These are phyloP conservation scores for Microtus oregoni DNA, from an alignment of 2,113 vertebrate genomes.

Conservation along the genomic window DNA sequence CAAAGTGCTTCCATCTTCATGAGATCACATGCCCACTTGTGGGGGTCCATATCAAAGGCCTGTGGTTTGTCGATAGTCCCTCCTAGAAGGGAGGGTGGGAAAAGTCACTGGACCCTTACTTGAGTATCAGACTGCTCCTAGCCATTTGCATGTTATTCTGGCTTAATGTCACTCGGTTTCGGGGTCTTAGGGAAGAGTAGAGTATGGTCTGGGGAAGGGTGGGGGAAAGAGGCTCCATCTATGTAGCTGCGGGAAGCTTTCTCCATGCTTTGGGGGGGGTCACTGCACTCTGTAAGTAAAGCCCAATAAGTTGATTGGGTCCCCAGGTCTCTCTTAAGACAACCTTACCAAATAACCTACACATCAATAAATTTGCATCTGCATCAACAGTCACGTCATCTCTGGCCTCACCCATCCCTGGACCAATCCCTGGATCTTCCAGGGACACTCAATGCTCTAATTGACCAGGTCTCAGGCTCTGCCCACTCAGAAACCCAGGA, in stretches of 20 bases:
- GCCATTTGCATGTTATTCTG: not conserved
- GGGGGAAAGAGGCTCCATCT: not conserved
- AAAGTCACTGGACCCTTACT: not conserved
- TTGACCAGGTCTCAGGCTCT: not conserved
- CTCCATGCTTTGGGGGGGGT: not conserved
- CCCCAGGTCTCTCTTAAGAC: not conserved
- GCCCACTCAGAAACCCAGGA: not conserved
- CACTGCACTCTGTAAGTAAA: not conserved
- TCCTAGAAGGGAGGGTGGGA: not conserved
- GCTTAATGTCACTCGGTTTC: too few relatives aligned
- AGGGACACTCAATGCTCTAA: not conserved
- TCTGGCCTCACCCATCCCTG: not conserved
- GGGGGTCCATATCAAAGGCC: not conserved
- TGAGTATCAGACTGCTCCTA: not conserved
- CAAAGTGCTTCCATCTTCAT: not conserved
- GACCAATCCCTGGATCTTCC: too few relatives aligned
- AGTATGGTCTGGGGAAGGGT: too few relatives aligned
- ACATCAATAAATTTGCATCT: not conserved
- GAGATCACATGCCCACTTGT: not conserved
- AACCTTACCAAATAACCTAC: not conserved
- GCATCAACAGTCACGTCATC: not conserved
- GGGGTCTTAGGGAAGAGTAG: too few relatives aligned
- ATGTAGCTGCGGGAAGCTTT: rapidly evolving
- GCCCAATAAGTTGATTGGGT: too few relatives aligned
- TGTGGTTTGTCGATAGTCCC: not conserved